Base-by-base conservation (phyloP, 23 tunicate genomes). In the Ascidia mentula region DNA sequence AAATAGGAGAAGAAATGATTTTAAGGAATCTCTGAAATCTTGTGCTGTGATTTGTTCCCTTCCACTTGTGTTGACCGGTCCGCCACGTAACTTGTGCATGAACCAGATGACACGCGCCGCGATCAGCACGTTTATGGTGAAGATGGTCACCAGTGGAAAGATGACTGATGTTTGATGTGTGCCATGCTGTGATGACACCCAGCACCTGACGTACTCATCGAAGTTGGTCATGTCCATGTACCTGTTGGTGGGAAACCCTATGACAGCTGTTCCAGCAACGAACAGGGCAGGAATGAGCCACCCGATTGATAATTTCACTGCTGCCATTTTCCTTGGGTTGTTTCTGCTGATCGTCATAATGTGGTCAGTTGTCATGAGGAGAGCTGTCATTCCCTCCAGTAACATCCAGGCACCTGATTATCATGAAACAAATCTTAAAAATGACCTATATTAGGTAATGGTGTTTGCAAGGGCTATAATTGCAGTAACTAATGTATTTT, bases 361-460 rank as follows among this genome's bases (percentile, higher is more conserved):
- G 13, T 77, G 28, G 39, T 88, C 81, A 31, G 80, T 81, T 38
- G 87, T 88, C 53, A 82, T 82, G 24, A 88, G 26, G n/a, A 82
- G 30, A 31, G 82, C 79, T 5, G 87, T 82, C 18, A 88, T 20
- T 13, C 87, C 93, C 37, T 88, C 93, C 74, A 82, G 40, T 0
- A 77, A 46, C 93, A 88, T 88, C 93, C 93, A 88, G 38, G 72
- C 31, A 1, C 73, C 93, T 88, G 45, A n/a, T n/a, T n/a, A n/a
- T n/a, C n/a, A n/a, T n/a, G n/a, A n/a, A n/a, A n/a, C n/a, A n/a
- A n/a, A n/a, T n/a, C n/a, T n/a, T n/a, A n/a, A n/a, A n/a, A n/a
- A n/a, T n/a, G n/a, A n/a, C n/a, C n/a, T n/a, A n/a, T n/a, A n/a
- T n/a, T n/a, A n/a, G n/a, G n/a, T n/a, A n/a, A n/a, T n/a, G n/a